Evolutionary conservation across 2,113 vertebrate genomes (phyloP), one percentile per base, ranked within the genome.

Genomic region (Stigmatopora nigra): DNA sequence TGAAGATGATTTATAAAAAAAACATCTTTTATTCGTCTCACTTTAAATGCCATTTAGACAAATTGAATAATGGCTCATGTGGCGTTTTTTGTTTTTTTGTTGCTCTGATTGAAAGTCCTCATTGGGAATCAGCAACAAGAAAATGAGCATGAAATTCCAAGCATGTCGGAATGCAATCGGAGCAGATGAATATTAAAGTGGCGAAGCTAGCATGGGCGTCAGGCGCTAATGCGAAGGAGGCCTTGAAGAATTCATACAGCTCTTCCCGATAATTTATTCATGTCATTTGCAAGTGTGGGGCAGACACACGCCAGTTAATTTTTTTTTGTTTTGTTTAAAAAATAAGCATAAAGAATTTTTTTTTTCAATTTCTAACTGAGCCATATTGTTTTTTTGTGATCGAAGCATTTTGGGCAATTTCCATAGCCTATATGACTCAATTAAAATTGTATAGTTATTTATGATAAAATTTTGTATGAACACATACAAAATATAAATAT

Each of bases 141-240:
- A 73, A 72, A 59, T 60, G 59, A 20, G 45, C 14, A 64, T 14
- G 65, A 67, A 10, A 44, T 49, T 72, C 68, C 61, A 60, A 64
- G 36, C 38, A 25, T 63, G 3, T 22, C 52, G 61, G 75, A 65
- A 77, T 70, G 61, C 51, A 68, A 67, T 79, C 49, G 61, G n/a
- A 56, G 19, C 58, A 61, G 49, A 77, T 73, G 65, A 82, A 79
- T 70, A 75, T 75, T 73, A 58, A 78, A 72, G 51, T 55, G 38
- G 15, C 44, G 56, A 45, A 46, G 41, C 80, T 61, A 38, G 65
- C 64, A 68, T 57, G 7, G 61, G 55, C 53, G 20, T 65, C 41
- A 19, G 48, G 44, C 60, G 35, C 49, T 25, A 45, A 63, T 35
- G 63, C 55, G 49, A 41, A 38, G 68, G 45, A 38, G 46, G 65